Evolutionary conservation across 2,888 invertebrate genomes (phyloP).

Genomic region (Eupithecia dodoneata): DNA sequence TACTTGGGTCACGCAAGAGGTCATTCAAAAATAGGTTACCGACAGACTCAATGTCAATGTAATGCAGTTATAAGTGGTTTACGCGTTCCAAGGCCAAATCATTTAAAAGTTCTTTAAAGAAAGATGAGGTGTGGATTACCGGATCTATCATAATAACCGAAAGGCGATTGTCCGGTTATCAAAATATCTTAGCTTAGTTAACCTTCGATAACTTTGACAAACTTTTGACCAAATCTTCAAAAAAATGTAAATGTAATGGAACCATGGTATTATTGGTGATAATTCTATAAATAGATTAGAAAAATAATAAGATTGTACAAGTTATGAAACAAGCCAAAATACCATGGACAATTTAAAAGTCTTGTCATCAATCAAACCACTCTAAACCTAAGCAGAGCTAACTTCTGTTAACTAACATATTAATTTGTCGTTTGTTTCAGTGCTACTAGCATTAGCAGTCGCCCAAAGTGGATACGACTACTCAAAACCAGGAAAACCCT

Average conservation of each 20-base stretch:
- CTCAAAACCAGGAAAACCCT: slow-evolving; percentile 87
- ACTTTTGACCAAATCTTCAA: neutral
- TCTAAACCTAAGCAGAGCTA: neutral
- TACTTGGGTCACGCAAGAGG: neutral
- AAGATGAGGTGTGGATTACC: neutral
- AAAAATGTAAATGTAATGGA: neutral
- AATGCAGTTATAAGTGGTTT: slow-evolving; percentile 14
- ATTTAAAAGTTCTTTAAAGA: neutral
- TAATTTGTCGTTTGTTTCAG: slow-evolving; percentile 60
- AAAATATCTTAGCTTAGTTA: neutral
- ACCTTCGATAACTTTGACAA: neutral
- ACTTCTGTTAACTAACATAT: neutral
- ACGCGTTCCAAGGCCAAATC: neutral
- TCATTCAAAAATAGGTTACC: neutral
- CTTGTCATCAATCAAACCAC: neutral
- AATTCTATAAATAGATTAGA: no score
- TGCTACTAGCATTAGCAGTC: slow-evolving; percentile 66
- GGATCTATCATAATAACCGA: neutral
- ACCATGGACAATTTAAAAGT: no score
- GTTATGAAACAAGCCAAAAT: no score
- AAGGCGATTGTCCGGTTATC: neutral
- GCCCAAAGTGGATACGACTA: slow-evolving; percentile 90
- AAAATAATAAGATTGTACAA: no score
- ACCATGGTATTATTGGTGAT: no score
- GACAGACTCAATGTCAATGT: neutral